Base-by-base conservation (phyloP, 2,797 vertebrate species). In the Cyclopterus lumpus region DNA sequence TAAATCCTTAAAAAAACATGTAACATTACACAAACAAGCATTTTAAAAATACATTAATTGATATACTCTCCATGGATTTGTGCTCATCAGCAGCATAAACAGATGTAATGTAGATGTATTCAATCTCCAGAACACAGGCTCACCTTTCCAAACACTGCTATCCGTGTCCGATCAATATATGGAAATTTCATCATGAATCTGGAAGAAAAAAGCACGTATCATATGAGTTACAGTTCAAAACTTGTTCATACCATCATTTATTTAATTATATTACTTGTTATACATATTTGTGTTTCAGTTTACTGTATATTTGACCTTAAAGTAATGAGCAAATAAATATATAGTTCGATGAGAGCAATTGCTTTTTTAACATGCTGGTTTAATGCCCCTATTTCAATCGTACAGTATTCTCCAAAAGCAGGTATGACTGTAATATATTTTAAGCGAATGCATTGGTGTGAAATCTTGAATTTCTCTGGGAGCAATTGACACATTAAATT, bases 141-240 rank as follows among this genome's bases (percentile, higher is more conserved):
- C 86, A 95, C 95, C 94, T 90, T 93, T 71, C 95, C 95, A 85
- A 94, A 95, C 62, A 95, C 86, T 38, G 92, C 95, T 84, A 95
- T 94, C 76, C 95, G 85, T 36, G 92, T 93, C 26, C 84, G 93
- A 80, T 96, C 95, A 20, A 96, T 93, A 42, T 93, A 95, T 14
- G 93, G 89, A 34, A 94, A 89, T 67, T 87, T 94, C 82, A 93
- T 81, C 88, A 96, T 84, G 86, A 93, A 93, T 74, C 95, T 96
- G 89, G 1, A 89, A 88, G 67, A 58, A 51, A 71, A 55, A 76
- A 34, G 48, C 8, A 60, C 8, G 67, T 9, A 34, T 3, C 2
- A 1, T 5, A 26, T 58, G 8, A 73, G 14, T 5, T 8, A 4
- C 2, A 1, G 32, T 14, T 60, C 66, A 18, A 67, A 44, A 67